phyloP scores from a whole-genome alignment of 2,888 invertebrate genomes.

The Drosophila neotestacea region DNA sequence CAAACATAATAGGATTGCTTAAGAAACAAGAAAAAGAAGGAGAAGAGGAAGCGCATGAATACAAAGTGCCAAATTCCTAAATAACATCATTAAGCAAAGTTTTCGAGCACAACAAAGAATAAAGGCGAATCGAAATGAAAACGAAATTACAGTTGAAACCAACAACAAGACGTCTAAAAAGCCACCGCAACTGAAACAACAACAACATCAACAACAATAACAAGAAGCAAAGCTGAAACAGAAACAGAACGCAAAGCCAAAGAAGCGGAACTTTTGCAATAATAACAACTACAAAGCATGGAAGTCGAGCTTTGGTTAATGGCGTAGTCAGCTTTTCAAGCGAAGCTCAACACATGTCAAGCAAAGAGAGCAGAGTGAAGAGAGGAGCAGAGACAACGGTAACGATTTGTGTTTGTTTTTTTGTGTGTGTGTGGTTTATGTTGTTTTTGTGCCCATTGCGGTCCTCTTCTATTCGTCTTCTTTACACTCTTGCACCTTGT shows the following conservation, averaged over 20 bases:
- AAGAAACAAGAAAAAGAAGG: neutral
- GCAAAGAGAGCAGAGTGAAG: conserved; percentile 1
- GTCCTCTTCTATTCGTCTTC: neutral
- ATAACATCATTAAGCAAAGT: conserved; percentile 29
- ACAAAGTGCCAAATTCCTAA: conserved; percentile 32
- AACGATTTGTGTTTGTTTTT: conserved; percentile 21
- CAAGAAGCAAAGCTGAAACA: conserved; percentile 10
- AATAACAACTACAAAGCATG: conserved; percentile 14
- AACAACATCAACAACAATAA: neutral
- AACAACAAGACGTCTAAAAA: conserved; percentile 11
- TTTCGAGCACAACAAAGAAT: conserved; percentile 19
- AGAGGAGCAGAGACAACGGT: conserved; percentile 36
- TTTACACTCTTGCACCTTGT: conserved; percentile 36
- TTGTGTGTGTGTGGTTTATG: conserved; percentile 37
- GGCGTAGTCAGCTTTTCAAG: conserved; percentile 25
- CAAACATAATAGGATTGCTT: conserved; percentile 19
- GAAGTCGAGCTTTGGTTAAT: conserved; percentile 31
- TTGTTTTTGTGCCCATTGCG: conserved; percentile 31
- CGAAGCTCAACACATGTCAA: conserved; percentile 15
- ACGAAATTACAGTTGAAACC: conserved; percentile 38
- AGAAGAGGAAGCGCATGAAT: conserved; percentile 13
- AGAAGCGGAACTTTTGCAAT: conserved; percentile 47
- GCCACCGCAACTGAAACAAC: conserved; percentile 10
- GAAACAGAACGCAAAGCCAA: conserved; percentile 31
- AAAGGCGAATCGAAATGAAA: conserved; percentile 45